A percentile compares a stretch with the other conserved stretches of the same genome.
Evolutionary conservation across 92 coral and sea anemone species (phyloP).

Genomic region (Phymanthus crucifer): DNA sequence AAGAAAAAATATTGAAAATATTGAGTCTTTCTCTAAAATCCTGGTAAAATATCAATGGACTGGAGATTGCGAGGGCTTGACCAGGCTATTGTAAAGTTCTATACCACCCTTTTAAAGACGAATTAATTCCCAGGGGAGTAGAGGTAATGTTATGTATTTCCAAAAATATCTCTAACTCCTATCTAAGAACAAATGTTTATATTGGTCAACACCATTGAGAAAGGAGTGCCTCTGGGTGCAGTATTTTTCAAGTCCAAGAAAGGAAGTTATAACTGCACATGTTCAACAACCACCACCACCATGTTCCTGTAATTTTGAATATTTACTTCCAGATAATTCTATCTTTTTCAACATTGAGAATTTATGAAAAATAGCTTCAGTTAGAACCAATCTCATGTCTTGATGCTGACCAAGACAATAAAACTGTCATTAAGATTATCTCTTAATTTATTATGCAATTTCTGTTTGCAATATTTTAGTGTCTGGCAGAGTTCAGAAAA

Average conservation of each 20-base stretch:
- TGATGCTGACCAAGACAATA: no score
- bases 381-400: no score
- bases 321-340: no score
- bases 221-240: no score
- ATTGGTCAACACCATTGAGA: no score
- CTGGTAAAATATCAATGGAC: neutral
- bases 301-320: no score
- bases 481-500: neutral
- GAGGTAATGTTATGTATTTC: neutral
- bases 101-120: neutral
- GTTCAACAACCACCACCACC: no score
- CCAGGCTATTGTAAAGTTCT: neutral
- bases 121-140: neutral
- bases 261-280: no score
- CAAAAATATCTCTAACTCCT: neutral
- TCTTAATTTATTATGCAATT: neutral
- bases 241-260: no score
- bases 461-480: neutral
- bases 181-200: neutral
- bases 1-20: neutral
- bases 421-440: neutral
- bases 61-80: no score
- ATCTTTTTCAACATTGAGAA: no score
- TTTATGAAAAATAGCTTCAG: no score
- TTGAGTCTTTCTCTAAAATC: neutral